Evolutionary conservation across 92 coral and sea anemone species (phyloP), one percentile per base, ranked within the genome.

Genomic region (Epizoanthus scotinus): DNA sequence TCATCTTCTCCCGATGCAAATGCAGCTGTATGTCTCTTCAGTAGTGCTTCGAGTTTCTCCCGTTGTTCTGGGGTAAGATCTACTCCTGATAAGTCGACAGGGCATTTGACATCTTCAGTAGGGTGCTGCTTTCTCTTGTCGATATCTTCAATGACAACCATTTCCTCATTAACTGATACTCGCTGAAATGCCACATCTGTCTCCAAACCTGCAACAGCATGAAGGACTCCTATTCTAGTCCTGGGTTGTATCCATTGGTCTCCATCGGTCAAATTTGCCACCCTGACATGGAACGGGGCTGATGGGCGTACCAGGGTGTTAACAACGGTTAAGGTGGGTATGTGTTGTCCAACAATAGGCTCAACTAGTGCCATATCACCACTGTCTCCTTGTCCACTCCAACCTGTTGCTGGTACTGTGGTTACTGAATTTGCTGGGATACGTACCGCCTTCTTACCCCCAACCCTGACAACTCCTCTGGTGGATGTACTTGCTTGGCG

Each of bases 381-480:
- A 50, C 42, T 70, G 61, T 70, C 60, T 38, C 19, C 59, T 44
- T 27, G 20, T 40, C 61, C 59, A 50, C 53, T 74, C 81, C 90
- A 86, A 19, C 91, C 77, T 50, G 86, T 84, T 40, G 81, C 90
- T 27, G 82, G 84, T 57, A 89, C 42, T 9, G 74, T 84, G 26
- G 87, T 83, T n/a, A 89, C 89, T 3, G 89, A 89, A 78, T 89
- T 56, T 18, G 87, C 70, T n/a, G 87, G 89, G 28, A 86, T 70
- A 63, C 85, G 83, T 12, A 85, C 67, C 29, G 67, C 73, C 15
- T 54, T 53, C 67, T 73, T 85, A 20, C 89, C 87, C 12, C 84
- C 84, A 57, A 78, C 86, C 38, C 84, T 80, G 38, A 84, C 89
- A 67, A 89, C 86, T 61, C 89, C 87, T 50, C 71, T 66, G 19